Base-by-base conservation (phyloP, 37 sponge, comb jelly and placozoan genomes). In the Halisarca cf. caerulea region DNA sequence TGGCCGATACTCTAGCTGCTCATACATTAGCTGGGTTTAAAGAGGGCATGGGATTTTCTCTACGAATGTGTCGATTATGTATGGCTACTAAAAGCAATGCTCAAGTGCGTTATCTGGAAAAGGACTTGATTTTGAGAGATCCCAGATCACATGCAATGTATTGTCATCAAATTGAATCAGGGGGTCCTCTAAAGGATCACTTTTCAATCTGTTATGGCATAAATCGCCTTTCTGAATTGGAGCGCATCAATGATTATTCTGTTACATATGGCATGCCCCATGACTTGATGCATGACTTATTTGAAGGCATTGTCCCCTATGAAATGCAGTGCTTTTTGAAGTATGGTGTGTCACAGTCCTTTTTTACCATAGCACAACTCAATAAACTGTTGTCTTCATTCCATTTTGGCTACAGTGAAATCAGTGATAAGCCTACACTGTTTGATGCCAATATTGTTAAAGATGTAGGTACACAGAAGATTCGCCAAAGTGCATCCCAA, bases 1-100 rank as follows among this genome's bases (percentile, higher is more conserved):
- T 87, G 51, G 88, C 78, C 23, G 88, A 87, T 55, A 87, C 72
- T 4, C 62, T 77, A 40, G 88, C 88, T 43, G 82, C 82, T 38
- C 78, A 87, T 39, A 34, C 36, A 59, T 24, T 87, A 1, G 88
- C 77, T 25, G 88, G 88, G 43, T 87, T 87, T 27, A 87, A 87
- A 51, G 59, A 32, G 15, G 44, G 82, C 42, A 39, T 82, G 61
- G 35, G 74, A 30, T 87, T 87, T 87, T 72, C 87, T 7, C 41
- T 61, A 35, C 83, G 83, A 6, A 72, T 59, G 8, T 87, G 88
- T 37, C 57, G 88, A 42, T 30, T 78, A 41, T 87, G 88, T 51
- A 70, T 87, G 75, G 78, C 59, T 30, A 87, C 88, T 20, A 21
- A 21, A 53, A 18, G 74, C 14, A 25, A 23, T 8, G 55, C 44